These are phyloP conservation scores for Cliona cf. orientalis DNA, from an alignment of 37 sponge, comb jelly and placozoan genomes.

Conservation along the genomic window DNA sequence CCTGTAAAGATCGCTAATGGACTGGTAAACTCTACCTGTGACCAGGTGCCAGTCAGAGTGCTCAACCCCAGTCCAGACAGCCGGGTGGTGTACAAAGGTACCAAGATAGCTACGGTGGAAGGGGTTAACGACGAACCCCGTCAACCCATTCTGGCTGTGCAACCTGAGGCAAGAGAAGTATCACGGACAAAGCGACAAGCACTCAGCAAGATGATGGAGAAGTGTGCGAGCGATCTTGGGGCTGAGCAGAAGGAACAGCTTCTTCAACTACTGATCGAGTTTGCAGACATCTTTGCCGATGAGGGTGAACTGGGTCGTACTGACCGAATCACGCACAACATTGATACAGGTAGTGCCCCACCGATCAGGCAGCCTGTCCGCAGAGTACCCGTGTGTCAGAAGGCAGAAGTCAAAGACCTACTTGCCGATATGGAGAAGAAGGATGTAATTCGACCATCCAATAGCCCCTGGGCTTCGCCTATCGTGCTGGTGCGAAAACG, in stretches of 20 bases:
- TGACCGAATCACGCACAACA: conserved; percentile 4
- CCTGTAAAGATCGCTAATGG: conserved; percentile 16
- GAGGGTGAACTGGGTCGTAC: conserved; percentile 8
- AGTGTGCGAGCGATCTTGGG: neutral
- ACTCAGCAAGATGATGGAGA: conserved; percentile 2
- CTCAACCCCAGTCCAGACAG: conserved; percentile 10
- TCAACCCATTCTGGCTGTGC: neutral
- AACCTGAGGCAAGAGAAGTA: neutral
- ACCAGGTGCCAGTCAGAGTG: conserved; percentile 2
- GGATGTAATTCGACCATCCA: conserved; percentile 3
- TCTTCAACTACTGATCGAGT: neutral
- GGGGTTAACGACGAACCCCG: neutral
- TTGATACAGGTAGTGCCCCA: neutral
- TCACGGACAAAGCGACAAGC: neutral
- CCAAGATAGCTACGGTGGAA: conserved; percentile 15
- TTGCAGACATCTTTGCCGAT: conserved; percentile 22
- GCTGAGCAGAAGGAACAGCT: conserved; percentile 2
- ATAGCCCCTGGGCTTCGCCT: conserved; percentile 30
- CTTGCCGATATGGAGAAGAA: neutral
- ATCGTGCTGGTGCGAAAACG: conserved; percentile 15
- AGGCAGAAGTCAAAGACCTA: neutral
- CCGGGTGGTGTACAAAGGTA: neutral
- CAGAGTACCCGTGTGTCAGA: neutral
- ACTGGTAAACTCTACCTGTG: neutral
- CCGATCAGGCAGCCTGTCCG: conserved; percentile 20